A percentile compares a stretch with the other conserved stretches of the same genome.
phyloP scores from a whole-genome alignment of 2,113 vertebrate genomes.

The Dicentrarchus labrax region DNA sequence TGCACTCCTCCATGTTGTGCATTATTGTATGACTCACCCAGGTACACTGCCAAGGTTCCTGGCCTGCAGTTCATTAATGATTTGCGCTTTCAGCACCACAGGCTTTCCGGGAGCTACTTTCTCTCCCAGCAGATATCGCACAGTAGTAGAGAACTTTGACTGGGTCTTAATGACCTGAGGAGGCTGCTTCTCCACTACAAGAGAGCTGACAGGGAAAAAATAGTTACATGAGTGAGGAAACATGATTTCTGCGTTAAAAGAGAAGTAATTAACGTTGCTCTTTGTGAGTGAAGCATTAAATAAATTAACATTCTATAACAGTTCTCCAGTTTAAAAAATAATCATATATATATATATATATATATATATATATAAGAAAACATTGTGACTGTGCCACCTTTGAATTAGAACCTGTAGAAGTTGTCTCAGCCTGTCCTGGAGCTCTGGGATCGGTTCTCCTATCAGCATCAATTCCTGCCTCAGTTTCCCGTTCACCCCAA shows the following conservation, averaged over 20 bases:
- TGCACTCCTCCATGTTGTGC: background rate
- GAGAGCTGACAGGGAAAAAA: constrained; percentile 83
- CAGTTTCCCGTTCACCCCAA: constrained; percentile 90
- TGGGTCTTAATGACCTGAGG: constrained; percentile 98
- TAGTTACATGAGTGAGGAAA: background rate
- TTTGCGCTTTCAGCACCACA: constrained; percentile 89
- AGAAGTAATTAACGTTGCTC: background rate
- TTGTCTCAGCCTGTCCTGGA: constrained; percentile 83
- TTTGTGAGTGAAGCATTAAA: background rate
- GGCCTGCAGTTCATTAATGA: constrained; percentile 94
- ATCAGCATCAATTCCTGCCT: constrained; percentile 87
- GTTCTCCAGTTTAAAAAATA: background rate
- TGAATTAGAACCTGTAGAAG: constrained; percentile 88
- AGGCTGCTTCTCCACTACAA: constrained; percentile 95
- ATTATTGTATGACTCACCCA: constrained; percentile 66
- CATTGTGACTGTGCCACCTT: constrained; percentile 82
- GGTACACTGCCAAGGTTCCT: constrained; percentile 77
- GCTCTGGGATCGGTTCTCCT: constrained; percentile 79
- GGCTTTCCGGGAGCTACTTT: constrained; percentile 87
- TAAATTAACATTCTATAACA: background rate
- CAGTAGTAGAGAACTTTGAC: constrained; percentile 94
- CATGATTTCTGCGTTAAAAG: background rate
- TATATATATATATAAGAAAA: background rate
- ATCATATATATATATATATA: too few relatives aligned
- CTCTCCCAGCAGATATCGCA: constrained; percentile 92